These are phyloP conservation scores for Bungarus multicinctus DNA, from an alignment of 2,113 vertebrate genomes.

Conservation along the genomic window DNA sequence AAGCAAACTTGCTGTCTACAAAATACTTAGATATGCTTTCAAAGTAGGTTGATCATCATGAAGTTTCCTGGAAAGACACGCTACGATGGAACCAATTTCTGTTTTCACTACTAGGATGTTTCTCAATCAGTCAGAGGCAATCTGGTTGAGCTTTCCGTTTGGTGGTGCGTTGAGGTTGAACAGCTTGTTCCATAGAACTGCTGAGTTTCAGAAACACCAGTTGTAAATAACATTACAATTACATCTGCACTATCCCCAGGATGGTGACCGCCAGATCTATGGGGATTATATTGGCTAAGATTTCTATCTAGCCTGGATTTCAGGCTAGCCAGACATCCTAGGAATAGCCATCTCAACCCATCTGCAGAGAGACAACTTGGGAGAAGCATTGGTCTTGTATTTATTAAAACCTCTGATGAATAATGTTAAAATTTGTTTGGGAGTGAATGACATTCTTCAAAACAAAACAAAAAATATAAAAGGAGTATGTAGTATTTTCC, in stretches of 20 bases:
- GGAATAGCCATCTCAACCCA: background rate
- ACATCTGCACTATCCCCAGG: background rate
- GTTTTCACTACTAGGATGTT: background rate
- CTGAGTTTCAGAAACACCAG: background rate
- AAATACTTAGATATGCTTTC: background rate
- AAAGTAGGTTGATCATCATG: background rate
- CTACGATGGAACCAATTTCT: background rate
- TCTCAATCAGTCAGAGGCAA: background rate
- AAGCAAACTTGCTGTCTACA: background rate
- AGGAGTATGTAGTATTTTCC: background rate
- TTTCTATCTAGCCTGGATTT: background rate
- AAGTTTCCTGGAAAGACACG: background rate
- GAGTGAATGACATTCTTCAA: background rate
- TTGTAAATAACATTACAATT: background rate
- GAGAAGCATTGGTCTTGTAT: background rate
- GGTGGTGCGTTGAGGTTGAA: background rate
- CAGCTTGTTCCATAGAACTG: background rate
- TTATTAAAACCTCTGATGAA: background rate
- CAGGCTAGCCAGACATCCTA: background rate
- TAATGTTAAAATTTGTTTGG: background rate
- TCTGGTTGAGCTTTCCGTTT: background rate
- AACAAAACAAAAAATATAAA: background rate
- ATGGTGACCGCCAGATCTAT: background rate
- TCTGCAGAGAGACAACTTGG: background rate
- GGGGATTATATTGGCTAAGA: background rate